Evolutionary conservation across 2,888 invertebrate species (phyloP), one percentile per base, ranked within the genome.

Genomic region (Kryphioiulus occultus): DNA sequence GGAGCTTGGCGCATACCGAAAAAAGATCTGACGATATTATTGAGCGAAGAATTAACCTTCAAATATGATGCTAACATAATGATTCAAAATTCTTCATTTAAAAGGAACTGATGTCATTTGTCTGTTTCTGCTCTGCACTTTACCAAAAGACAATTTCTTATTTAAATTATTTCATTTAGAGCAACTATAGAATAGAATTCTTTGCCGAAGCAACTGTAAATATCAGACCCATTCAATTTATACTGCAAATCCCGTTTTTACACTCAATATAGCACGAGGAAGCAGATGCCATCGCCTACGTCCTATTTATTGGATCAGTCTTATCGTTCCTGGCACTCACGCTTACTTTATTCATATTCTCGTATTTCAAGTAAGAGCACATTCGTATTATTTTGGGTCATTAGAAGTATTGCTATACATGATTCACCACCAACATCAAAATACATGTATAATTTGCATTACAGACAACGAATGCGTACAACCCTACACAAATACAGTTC

Each of bases 241-340:
- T 47, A 47, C 3, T 3, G 10, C 47, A 47, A 12, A 47, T 7
- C 35, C 15, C 1, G 15, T 68, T 68, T 68, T 26, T 68, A 26
- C 10, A 26, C 22, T 68, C 10, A 26, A 68, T 68, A 68, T 12
- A 68, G 59, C 44, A 32, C 42, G 42, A 32, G 85, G 35, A 39
- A 86, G 59, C 68, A 10, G 88, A 91, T 30, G 90, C 91, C 5
- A 90, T 92, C 53, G 90, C 91, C 83, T 92, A 92, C 89, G 92
- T 93, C 86, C 91, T 92, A 86, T 87, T 87, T 44, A 39, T 87
- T 44, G 87, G 87, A 35, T 87, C 87, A 42, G 22, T 87, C 10
- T 22, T 87, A 19, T 87, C 87, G 26, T 87, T 87, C 59, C 32
- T 87, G 19, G 87, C 87, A 32, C 87, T 87, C 35, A 83, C 42